Evolutionary conservation across 1,140 invertebrate genomes (phyloP).

Genomic region (Drosophila melanogaster): DNA sequence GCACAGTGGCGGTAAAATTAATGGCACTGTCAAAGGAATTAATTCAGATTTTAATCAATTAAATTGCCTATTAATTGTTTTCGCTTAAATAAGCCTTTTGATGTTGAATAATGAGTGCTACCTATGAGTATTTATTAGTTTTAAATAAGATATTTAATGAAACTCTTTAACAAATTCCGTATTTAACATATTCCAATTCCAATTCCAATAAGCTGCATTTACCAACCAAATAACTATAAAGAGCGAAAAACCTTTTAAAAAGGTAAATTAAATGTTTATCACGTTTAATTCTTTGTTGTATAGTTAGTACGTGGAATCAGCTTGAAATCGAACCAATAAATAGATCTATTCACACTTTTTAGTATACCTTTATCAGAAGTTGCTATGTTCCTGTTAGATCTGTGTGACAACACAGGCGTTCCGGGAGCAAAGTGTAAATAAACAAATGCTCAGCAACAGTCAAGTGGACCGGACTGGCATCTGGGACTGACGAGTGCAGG

Average conservation of each 20-base stretch:
- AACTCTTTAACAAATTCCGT: neutral
- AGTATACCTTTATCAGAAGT: neutral
- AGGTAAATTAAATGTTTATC: too few relatives aligned
- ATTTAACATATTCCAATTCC: too few relatives aligned
- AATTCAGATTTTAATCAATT: neutral
- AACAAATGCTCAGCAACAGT: slow-evolving; percentile 64
- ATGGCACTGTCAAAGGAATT: neutral
- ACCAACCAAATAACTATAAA: too few relatives aligned
- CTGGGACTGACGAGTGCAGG: slow-evolving; percentile 26
- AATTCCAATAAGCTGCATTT: too few relatives aligned
- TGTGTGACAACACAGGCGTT: slow-evolving; percentile 55
- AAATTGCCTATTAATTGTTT: neutral
- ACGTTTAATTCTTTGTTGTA: too few relatives aligned
- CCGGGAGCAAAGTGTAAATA: slow-evolving; percentile 69
- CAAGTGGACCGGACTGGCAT: slow-evolving; percentile 29
- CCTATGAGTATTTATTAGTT: neutral
- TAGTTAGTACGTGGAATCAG: too few relatives aligned
- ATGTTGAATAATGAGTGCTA: neutral
- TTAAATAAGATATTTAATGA: neutral
- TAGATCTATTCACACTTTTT: neutral
- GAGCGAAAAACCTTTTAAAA: too few relatives aligned
- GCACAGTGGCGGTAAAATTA: slow-evolving; percentile 20
- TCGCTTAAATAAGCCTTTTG: neutral
- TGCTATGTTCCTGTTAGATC: neutral
- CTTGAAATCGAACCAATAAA: too few relatives aligned